These are phyloP conservation scores for Emys orbicularis DNA, from an alignment of 2,797 vertebrate genomes.

Conservation along the genomic window DNA sequence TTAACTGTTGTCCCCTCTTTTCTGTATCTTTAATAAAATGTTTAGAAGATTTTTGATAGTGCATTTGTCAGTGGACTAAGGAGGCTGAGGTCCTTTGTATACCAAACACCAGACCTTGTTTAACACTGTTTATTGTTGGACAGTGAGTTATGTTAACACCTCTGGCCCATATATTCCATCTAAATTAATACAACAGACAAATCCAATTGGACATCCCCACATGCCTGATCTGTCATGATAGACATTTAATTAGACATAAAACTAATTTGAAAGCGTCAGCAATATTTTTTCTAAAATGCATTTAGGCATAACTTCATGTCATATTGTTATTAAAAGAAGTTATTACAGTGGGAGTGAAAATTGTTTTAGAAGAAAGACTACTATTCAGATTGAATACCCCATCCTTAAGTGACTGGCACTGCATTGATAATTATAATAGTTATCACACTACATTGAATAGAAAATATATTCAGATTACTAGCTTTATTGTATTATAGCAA, in stretches of 20 bases:
- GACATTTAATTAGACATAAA: slow-evolving; percentile 73
- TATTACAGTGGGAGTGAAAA: slow-evolving; percentile 60
- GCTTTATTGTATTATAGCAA: slow-evolving; percentile 28
- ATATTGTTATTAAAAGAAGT: slow-evolving; percentile 62
- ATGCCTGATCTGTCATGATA: slow-evolving; percentile 55
- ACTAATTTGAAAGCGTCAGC: slow-evolving; percentile 71
- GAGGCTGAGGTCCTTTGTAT: neutral
- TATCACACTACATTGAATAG: slow-evolving; percentile 61
- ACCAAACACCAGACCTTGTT: neutral
- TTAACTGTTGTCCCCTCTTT: neutral
- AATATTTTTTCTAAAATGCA: slow-evolving; percentile 58
- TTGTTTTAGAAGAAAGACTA: slow-evolving; percentile 62
- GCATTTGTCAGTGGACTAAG: neutral
- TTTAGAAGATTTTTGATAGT: neutral
- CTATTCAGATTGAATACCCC: slow-evolving; percentile 56
- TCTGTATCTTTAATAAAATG: neutral
- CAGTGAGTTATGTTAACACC: neutral
- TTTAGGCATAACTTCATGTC: slow-evolving; percentile 62
- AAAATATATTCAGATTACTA: slow-evolving; percentile 62
- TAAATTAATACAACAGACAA: neutral
- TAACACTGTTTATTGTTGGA: neutral
- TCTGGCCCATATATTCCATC: neutral
- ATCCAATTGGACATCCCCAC: slow-evolving; percentile 37
- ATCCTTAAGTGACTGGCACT: slow-evolving; percentile 63
- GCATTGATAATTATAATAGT: slow-evolving; percentile 72